phyloP scores from a whole-genome alignment of 30 jellyfish, hydroid and myxozoan species.

The Catostylus mosaicus region DNA sequence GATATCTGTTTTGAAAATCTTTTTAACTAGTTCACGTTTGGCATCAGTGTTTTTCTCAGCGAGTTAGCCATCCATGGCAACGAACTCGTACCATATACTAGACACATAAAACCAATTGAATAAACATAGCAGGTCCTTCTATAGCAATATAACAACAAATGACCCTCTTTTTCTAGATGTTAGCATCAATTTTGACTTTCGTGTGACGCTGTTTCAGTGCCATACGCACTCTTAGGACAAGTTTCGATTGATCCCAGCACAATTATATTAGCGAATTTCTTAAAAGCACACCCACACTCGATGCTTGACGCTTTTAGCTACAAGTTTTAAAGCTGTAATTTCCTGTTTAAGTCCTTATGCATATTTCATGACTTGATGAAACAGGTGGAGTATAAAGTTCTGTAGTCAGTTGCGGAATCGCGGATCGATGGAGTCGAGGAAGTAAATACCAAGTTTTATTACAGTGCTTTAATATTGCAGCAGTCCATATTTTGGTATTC shows the following conservation, averaged over 20 bases:
- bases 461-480: no score
- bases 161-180: neutral
- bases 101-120: conserved; percentile 56
- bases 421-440: neutral
- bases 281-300: neutral
- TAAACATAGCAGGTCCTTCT: conserved; percentile 71
- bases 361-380: conserved; percentile 28
- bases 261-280: neutral
- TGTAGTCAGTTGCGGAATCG: neutral
- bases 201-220: neutral
- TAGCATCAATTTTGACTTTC: neutral
- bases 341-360: conserved; percentile 47
- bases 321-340: conserved; percentile 53
- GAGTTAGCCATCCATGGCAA: conserved; percentile 36
- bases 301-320: conserved; percentile 30
- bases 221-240: neutral
- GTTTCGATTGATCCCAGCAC: neutral
- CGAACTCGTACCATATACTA: conserved; percentile 15
- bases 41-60: conserved; percentile 15
- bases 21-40: neutral
- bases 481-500: no score
- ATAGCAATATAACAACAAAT: conserved; percentile 49
- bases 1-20: neutral
- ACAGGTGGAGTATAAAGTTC: conserved; percentile 45
- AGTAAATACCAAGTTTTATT: no score